Evolutionary conservation across 1,140 invertebrate species (phyloP).

Genomic region (Drosophila pruinosa): DNA sequence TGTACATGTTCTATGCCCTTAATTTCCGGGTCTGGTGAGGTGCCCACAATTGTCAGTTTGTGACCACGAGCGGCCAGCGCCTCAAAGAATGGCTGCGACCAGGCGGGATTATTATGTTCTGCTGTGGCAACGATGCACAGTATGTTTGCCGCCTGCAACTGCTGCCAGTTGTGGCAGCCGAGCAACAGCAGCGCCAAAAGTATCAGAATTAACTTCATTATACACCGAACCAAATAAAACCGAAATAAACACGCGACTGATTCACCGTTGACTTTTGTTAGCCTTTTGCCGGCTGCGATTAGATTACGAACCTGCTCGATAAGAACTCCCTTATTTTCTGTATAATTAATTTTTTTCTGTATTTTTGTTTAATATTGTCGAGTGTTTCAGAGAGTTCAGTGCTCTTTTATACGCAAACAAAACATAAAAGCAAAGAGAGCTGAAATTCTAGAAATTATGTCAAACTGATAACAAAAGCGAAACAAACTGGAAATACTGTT

Average conservation of each 20-base stretch:
- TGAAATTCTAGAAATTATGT: not conserved
- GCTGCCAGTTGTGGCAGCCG: constrained; percentile 16
- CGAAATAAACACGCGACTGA: constrained; percentile 24
- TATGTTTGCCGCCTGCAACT: constrained; percentile 39
- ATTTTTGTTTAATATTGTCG: not conserved
- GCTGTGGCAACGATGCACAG: constrained; percentile 50
- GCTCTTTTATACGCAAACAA: not conserved
- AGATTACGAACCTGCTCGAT: constrained; percentile 19
- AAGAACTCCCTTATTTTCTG: not conserved
- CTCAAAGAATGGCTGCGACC: constrained; percentile 47
- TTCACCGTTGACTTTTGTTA: not conserved
- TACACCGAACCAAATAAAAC: not conserved
- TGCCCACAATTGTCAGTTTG: constrained; percentile 33
- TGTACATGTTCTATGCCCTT: not conserved
- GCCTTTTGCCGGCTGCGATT: constrained; percentile 27
- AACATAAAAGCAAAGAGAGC: not conserved
- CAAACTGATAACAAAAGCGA: not conserved
- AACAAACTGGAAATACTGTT: not conserved
- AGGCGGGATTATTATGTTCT: constrained; percentile 46
- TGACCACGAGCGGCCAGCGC: constrained; percentile 54
- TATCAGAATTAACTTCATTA: constrained; percentile 27
- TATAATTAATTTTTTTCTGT: not conserved
- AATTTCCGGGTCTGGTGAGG: not conserved
- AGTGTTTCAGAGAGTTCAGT: not conserved
- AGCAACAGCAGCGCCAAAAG: constrained; percentile 9